Base-by-base conservation (phyloP, 2,888 invertebrate species). In the Bruchidius siliquastri region DNA sequence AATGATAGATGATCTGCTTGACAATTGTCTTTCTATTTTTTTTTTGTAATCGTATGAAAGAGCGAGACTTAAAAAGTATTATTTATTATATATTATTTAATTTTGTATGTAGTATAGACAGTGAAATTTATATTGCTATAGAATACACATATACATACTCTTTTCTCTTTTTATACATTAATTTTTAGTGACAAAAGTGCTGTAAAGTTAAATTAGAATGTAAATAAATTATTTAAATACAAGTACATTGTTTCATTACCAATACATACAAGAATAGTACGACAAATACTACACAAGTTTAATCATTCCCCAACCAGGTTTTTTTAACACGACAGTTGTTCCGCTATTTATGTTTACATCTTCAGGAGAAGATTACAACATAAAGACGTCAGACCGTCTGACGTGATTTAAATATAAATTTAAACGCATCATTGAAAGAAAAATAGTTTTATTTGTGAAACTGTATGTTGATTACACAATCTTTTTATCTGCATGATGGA, bases 161-260 rank as follows among this genome's bases (percentile, higher is more conserved):
- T 75, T 76, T 74, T 76, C 73, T 74, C 76, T 77, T 76, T 76
- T 74, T 76, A 76, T 76, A 76, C 73, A 76, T 73, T 73, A 71
- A 4, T 49, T 49, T 49, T 74, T 71, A 71, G 71, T 76, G 75
- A 74, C 74, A 32, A 72, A 74, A 74, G 72, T 73, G 75, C 76
- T 76, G 76, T 76, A 74, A 77, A 74, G 72, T 76, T 76, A 70
- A 74, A 76, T 74, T 78, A 77, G 76, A 76, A 67, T 80, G 79
- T 79, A 79, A 80, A 80, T 80, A 80, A 74, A 80, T 78, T 78
- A 80, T 80, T 80, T 79, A 75, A 79, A 76, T 80, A 79, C 76
- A 21, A n/a, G 49, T 67, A 13, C 73, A 69, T 68, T 72, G n/a
- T 72, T 72, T 68, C 8, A 21, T 71, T 69, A 22, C 26, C 21